Percentiles rank a stretch among this genome's conserved stretches.
Conservation (phyloP, 2,888 invertebrate genomes). For the Portevinia maculata region DNA sequence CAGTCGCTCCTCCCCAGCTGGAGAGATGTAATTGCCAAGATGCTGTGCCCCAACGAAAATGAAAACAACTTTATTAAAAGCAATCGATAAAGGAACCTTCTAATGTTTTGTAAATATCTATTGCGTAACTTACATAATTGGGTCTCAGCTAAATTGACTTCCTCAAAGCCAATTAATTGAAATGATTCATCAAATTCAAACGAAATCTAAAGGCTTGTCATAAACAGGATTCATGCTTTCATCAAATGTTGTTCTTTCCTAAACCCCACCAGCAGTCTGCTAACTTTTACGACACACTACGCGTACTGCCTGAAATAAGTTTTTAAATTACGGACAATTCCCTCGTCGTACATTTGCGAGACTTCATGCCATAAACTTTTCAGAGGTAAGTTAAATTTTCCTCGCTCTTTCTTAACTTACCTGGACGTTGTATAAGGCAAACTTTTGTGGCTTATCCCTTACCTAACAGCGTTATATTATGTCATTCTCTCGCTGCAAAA, state of each 20-base stretch:
- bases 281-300: slow-evolving; percentile 51
- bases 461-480: slow-evolving; percentile 26
- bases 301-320: slow-evolving; percentile 23
- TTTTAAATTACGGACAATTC: slow-evolving; percentile 58
- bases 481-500: slow-evolving; percentile 6
- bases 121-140: no score
- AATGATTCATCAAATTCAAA: no score
- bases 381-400: slow-evolving; percentile 27
- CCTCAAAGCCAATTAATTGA: no score
- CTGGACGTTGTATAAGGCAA: slow-evolving; percentile 28
- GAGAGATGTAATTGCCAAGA: no score
- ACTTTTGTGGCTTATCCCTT: slow-evolving; percentile 54
- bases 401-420: slow-evolving; percentile 3
- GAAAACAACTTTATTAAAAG: no score
- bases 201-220: no score
- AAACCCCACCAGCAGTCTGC: slow-evolving; percentile 19
- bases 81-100: no score
- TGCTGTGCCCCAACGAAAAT: no score
- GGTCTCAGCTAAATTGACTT: no score
- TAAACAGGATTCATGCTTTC: neutral
- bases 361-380: slow-evolving; percentile 46
- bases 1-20: no score
- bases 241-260: neutral
- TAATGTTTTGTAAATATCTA: no score
- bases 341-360: slow-evolving; percentile 29